These are phyloP conservation scores for Sipha flava DNA, from an alignment of 1,140 invertebrate genomes.

Conservation along the genomic window DNA sequence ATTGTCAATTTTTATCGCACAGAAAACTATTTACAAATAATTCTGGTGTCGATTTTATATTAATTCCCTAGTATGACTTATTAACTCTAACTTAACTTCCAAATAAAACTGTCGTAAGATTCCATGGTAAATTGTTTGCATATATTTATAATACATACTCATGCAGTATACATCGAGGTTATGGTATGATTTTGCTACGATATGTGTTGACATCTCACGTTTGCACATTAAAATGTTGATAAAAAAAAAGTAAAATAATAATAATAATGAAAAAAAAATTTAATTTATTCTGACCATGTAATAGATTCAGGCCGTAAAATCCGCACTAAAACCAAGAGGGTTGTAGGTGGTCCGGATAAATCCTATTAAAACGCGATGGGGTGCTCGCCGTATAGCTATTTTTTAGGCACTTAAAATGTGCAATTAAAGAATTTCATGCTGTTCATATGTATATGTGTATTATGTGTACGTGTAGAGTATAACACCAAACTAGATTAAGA, in stretches of 20 bases:
- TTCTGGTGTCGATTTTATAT: no score
- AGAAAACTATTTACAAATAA: no score
- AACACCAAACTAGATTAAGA: neutral
- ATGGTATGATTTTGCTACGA: no score
- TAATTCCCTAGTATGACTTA: no score
- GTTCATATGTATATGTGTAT: no score
- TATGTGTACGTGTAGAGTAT: neutral
- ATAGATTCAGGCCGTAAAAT: neutral
- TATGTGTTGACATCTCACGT: neutral
- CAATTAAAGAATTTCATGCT: neutral
- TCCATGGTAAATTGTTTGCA: no score
- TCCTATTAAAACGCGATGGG: conserved; percentile 11
- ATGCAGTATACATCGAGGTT: no score
- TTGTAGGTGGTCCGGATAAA: neutral
- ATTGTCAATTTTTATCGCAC: no score
- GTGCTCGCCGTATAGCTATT: neutral
- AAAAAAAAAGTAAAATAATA: neutral
- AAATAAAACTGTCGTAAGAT: no score
- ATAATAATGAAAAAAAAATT: neutral
- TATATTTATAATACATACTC: no score
- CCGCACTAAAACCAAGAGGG: neutral
- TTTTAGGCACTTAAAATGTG: neutral
- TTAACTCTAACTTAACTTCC: no score
- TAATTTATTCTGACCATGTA: conserved; percentile 16
- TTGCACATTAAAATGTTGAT: neutral